Conservation (phyloP, 2,888 invertebrate species). For the Drosophila aldrichi region DNA sequence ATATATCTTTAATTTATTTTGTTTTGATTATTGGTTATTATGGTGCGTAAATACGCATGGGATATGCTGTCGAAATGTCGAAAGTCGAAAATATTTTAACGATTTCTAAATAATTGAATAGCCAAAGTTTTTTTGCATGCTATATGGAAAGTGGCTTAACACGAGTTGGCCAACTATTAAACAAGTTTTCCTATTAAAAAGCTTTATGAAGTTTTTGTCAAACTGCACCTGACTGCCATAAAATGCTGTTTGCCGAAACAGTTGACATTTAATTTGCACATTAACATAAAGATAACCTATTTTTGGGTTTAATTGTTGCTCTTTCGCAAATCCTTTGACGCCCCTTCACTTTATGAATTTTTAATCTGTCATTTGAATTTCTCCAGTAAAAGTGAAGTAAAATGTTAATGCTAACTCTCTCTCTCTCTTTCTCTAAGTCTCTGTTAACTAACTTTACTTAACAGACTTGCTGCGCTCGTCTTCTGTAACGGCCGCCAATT, state of each 20-base stretch:
- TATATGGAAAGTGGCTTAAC: neutral
- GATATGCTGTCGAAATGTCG: constrained; percentile 16
- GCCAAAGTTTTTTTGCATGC: constrained; percentile 3
- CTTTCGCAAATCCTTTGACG: neutral
- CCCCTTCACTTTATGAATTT: constrained; percentile 29
- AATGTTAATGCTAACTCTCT: constrained; percentile 12
- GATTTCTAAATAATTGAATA: constrained; percentile 41
- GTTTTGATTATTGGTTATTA: constrained; percentile 73
- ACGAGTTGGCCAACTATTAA: constrained; percentile 4
- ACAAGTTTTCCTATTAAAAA: neutral
- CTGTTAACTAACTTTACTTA: constrained; percentile 32
- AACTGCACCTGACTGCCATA: neutral
- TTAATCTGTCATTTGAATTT: constrained; percentile 24
- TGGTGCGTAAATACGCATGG: constrained; percentile 48
- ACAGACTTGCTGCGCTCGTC: neutral
- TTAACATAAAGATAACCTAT: neutral
- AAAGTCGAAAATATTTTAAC: constrained; percentile 18
- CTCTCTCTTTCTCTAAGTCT: neutral
- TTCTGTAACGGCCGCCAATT: constrained; percentile 23
- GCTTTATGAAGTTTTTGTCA: neutral
- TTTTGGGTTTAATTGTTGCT: constrained; percentile 8
- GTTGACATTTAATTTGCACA: neutral
- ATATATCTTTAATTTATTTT: constrained; percentile 77
- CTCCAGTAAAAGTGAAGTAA: neutral
- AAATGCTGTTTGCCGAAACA: neutral